These are phyloP conservation scores for Labia minor DNA, from an alignment of 2,888 invertebrate species.

Conservation along the genomic window DNA sequence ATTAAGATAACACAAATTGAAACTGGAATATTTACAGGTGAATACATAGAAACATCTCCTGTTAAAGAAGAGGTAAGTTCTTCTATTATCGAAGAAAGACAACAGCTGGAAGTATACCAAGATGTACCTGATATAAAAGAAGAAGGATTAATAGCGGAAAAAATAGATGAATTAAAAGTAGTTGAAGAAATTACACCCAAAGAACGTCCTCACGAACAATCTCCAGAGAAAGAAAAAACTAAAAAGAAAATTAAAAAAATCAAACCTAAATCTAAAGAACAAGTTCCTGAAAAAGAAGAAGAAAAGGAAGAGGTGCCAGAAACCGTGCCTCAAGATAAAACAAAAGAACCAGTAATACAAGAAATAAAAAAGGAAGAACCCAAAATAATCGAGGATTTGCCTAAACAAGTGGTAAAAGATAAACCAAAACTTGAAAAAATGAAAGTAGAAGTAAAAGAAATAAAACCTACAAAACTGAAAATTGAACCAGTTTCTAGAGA, in stretches of 20 bases:
- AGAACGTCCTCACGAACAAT: not conserved
- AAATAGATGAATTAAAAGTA: conserved; percentile 13
- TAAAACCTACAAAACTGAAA: conserved; percentile 49
- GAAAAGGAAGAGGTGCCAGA: not conserved
- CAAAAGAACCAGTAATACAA: conserved; percentile 16
- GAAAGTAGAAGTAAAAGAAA: conserved; percentile 46
- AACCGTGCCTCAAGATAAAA: not conserved
- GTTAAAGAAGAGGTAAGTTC: conserved; percentile 26
- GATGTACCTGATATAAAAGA: conserved; percentile 17
- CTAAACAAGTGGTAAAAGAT: conserved; percentile 3
- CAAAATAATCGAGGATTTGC: not conserved
- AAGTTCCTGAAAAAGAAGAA: not conserved
- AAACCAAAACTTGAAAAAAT: not conserved
- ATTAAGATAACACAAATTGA: conserved; percentile 25
- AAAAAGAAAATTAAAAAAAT: conserved; percentile 19
- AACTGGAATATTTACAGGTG: conserved; percentile 28
- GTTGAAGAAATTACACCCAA: conserved; percentile 13
- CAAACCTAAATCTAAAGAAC: conserved; percentile 15
- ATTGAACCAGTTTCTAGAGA: conserved; percentile 44
- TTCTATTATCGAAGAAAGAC: conserved; percentile 21
- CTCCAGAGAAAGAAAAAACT: conserved; percentile 14
- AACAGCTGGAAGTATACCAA: conserved; percentile 20
- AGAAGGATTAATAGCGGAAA: conserved; percentile 17
- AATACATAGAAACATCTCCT: conserved; percentile 21
- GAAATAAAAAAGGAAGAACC: conserved; percentile 2